phyloP scores from a whole-genome alignment of 30 jellyfish, hydroid and myxozoan genomes.

The Aurelia aurita region DNA sequence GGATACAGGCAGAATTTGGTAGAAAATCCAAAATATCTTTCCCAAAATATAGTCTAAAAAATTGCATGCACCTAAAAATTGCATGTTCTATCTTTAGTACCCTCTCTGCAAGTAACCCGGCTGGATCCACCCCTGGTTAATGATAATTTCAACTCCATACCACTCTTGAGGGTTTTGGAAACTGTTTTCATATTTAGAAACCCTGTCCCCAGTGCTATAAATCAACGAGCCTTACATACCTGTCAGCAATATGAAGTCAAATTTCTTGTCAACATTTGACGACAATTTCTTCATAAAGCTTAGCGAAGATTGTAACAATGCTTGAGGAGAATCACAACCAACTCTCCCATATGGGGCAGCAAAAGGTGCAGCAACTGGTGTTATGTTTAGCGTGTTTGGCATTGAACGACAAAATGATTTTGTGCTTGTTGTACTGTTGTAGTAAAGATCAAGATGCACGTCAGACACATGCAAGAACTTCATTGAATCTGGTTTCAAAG shows the following conservation, averaged over 20 bases:
- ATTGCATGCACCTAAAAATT: no score
- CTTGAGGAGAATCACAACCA: constrained; percentile 70
- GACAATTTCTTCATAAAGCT: constrained; percentile 27
- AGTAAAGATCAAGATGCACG: constrained; percentile 56
- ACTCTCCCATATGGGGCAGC: constrained; percentile 70
- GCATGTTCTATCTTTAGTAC: no score
- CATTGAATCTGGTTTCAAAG: background rate
- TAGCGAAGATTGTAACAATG: constrained; percentile 40
- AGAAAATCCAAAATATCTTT: no score
- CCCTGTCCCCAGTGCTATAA: background rate
- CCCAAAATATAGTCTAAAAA: no score
- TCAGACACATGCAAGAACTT: constrained; percentile 71
- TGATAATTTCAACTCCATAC: no score
- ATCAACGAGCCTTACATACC: constrained; percentile 51
- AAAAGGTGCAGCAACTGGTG: constrained; percentile 61
- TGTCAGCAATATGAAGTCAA: constrained; percentile 44
- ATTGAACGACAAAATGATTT: constrained; percentile 56
- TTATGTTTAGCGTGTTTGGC: constrained; percentile 32
- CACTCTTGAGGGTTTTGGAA: no score
- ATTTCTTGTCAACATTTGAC: background rate
- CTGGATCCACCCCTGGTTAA: no score
- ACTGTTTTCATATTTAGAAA: background rate
- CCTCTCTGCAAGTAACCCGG: no score
- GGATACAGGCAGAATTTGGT: no score
- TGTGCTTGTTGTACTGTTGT: constrained; percentile 32